Conservation (phyloP, 2,113 vertebrate species). For the Oreochromis niloticus region DNA sequence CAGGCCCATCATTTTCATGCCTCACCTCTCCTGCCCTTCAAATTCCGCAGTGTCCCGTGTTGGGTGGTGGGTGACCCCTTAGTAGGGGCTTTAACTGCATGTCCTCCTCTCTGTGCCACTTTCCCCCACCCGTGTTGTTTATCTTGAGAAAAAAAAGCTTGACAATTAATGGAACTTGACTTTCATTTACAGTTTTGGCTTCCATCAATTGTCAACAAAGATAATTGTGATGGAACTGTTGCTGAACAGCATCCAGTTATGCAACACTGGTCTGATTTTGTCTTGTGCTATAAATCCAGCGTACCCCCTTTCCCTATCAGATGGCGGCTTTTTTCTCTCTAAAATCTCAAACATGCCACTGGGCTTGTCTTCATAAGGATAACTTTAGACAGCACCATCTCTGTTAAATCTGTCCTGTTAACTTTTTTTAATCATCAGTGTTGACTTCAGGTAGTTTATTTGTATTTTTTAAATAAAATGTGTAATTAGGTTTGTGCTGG, state of each 20-base stretch:
- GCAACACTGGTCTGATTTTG: neutral
- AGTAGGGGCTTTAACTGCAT: neutral
- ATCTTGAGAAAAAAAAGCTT: neutral
- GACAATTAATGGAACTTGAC: neutral
- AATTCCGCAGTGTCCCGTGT: conserved; percentile 46
- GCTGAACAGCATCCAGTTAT: neutral
- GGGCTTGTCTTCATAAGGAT: neutral
- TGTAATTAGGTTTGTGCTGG: neutral
- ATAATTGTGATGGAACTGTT: neutral
- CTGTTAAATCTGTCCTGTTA: neutral
- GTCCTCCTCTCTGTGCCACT: neutral
- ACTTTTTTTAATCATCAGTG: neutral
- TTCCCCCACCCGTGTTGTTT: neutral
- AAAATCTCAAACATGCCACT: neutral
- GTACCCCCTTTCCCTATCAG: neutral
- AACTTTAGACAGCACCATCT: neutral
- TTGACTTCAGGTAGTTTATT: neutral
- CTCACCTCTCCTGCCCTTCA: conserved; percentile 27
- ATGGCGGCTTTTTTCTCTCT: neutral
- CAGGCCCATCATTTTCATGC: neutral
- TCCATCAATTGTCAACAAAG: neutral
- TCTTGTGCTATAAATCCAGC: neutral
- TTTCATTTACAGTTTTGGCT: neutral
- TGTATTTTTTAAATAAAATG: neutral
- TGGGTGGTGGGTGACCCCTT: conserved; percentile 1